Evolutionary conservation across 2,113 vertebrate genomes (phyloP).

Genomic region (Pygoscelis antarcticus): DNA sequence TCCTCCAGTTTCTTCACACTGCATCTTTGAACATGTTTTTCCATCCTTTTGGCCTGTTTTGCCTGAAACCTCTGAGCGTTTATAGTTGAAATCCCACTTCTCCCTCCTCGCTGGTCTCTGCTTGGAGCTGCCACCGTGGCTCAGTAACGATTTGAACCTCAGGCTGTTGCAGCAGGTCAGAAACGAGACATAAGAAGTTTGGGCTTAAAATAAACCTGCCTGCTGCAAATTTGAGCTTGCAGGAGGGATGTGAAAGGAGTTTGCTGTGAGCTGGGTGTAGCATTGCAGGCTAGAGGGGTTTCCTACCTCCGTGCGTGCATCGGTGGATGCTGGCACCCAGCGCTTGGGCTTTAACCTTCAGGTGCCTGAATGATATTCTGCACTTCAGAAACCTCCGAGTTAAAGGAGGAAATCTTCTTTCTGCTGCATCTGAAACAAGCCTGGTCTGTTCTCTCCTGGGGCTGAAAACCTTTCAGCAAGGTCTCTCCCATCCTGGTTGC

Average conservation of each 20-base stretch:
- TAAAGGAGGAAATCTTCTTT: neutral
- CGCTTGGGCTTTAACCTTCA: neutral
- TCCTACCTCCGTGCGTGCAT: rapidly evolving
- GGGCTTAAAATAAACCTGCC: neutral
- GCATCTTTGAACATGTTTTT: neutral
- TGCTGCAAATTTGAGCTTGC: neutral
- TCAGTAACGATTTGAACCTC: neutral
- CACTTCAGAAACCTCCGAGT: neutral
- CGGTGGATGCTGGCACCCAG: neutral
- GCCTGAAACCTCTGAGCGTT: neutral
- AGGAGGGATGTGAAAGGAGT: neutral
- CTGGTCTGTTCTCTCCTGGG: neutral
- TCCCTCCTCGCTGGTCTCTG: neutral
- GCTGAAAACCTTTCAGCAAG: neutral
- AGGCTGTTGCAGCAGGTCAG: neutral
- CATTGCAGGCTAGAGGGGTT: neutral
- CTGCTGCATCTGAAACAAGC: neutral
- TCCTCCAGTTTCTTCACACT: neutral
- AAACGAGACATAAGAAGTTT: neutral
- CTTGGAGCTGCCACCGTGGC: neutral
- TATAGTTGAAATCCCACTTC: neutral
- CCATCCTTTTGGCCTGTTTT: neutral
- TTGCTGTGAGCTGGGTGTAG: neutral
- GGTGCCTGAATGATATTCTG: neutral
- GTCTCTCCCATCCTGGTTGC: neutral